Conservation (phyloP, 2,113 vertebrate species). For the Amphiprion percula region DNA sequence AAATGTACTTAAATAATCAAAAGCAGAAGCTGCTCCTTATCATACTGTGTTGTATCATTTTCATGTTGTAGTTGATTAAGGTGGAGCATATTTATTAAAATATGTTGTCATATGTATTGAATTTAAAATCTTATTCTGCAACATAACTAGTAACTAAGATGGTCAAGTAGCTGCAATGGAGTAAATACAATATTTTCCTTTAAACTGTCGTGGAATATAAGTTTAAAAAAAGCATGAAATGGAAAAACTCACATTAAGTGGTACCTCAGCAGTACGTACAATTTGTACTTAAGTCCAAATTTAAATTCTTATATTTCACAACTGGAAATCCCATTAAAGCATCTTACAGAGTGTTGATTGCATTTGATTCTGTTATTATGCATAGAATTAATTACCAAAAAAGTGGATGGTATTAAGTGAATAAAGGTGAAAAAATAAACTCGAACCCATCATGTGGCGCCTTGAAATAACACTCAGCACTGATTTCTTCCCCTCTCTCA, state of each 20-base stretch:
- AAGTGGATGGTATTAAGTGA: not conserved
- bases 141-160: no score
- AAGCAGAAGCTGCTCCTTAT: not conserved
- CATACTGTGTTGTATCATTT: no score
- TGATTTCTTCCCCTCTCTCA: constrained; percentile 27
- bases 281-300: not conserved
- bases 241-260: no score
- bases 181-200: no score
- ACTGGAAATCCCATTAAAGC: not conserved
- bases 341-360: not conserved
- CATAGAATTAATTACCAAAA: not conserved
- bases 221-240: no score
- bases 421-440: not conserved
- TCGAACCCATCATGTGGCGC: constrained; percentile 16
- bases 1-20: no score
- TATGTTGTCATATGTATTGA: no score
- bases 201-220: no score
- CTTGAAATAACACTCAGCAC: constrained; percentile 37
- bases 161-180: no score
- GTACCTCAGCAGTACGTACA: not conserved
- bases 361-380: not conserved
- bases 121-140: no score
- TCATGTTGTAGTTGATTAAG: no score
- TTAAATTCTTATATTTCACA: not conserved
- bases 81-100: no score